A percentile compares a stretch with the other conserved stretches of the same genome.
These are phyloP conservation scores for Catharus fuscescens DNA, from an alignment of 2,113 vertebrate genomes.

Conservation along the genomic window DNA sequence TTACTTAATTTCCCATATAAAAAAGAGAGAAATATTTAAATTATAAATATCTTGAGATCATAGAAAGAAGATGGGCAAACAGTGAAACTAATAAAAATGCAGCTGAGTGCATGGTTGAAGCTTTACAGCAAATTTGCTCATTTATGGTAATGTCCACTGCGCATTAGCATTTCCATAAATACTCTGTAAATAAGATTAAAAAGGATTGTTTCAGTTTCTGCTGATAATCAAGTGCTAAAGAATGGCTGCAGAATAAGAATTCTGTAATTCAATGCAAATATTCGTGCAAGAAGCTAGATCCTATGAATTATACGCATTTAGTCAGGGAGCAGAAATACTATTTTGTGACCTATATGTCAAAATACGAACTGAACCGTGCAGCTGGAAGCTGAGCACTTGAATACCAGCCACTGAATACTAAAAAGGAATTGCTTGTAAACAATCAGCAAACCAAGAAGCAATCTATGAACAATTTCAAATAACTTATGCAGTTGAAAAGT, in stretches of 20 bases:
- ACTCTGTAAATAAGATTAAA: constrained; percentile 2
- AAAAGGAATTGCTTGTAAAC: constrained; percentile 29
- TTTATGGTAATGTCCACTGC: neutral
- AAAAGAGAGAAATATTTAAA: neutral
- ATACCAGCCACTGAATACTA: constrained; percentile 6
- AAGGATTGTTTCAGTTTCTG: constrained; percentile 3
- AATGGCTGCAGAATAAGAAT: constrained; percentile 23
- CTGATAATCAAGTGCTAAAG: constrained; percentile 7
- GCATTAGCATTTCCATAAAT: constrained; percentile 13
- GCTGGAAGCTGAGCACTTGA: constrained; percentile 33
- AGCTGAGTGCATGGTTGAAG: neutral
- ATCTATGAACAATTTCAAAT: constrained; percentile 2
- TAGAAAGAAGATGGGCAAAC: neutral
- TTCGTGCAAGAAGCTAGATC: neutral
- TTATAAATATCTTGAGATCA: neutral
- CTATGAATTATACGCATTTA: neutral
- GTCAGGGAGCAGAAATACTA: constrained; percentile 16
- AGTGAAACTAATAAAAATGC: neutral
- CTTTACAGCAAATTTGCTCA: constrained; percentile 9
- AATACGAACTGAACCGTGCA: constrained; percentile 28
- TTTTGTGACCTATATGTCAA: constrained; percentile 29
- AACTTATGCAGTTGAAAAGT: neutral
- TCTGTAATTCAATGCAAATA: constrained; percentile 21
- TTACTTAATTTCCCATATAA: neutral
- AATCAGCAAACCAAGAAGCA: constrained; percentile 1